Conservation (phyloP, 2,113 vertebrate genomes). For the Columbina picui region DNA sequence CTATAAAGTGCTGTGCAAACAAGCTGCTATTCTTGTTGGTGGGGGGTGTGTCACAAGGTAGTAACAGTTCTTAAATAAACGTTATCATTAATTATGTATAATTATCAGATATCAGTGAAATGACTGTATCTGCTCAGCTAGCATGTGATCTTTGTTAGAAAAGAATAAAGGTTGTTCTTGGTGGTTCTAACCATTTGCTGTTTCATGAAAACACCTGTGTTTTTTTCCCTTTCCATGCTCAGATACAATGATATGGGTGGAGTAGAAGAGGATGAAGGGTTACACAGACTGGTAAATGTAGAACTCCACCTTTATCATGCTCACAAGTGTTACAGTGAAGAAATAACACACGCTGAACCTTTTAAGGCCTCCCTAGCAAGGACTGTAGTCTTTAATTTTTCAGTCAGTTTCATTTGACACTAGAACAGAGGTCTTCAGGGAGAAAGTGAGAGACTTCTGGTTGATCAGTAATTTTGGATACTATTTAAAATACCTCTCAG, state of each 20-base stretch:
- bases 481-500: background rate
- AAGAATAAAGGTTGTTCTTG: slow-evolving; percentile 52
- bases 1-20: background rate
- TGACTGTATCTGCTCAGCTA: background rate
- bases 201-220: background rate
- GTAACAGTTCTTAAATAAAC: slow-evolving; percentile 22
- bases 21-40: background rate
- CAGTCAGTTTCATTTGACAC: background rate
- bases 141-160: background rate
- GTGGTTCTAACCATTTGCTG: slow-evolving; percentile 8
- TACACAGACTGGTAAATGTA: background rate
- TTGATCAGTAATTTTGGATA: background rate
- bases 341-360: background rate
- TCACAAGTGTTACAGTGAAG: background rate
- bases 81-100: slow-evolving; percentile 11
- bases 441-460: background rate
- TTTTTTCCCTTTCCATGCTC: background rate
- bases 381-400: background rate
- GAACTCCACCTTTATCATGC: background rate
- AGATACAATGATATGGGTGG: background rate
- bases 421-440: background rate
- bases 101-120: slow-evolving; percentile 38
- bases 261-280: background rate
- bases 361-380: background rate
- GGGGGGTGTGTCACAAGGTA: background rate